Evolutionary conservation across 2,113 vertebrate genomes (phyloP), one percentile per base, ranked within the genome.

Genomic region (Tragelaphus imberbis): DNA sequence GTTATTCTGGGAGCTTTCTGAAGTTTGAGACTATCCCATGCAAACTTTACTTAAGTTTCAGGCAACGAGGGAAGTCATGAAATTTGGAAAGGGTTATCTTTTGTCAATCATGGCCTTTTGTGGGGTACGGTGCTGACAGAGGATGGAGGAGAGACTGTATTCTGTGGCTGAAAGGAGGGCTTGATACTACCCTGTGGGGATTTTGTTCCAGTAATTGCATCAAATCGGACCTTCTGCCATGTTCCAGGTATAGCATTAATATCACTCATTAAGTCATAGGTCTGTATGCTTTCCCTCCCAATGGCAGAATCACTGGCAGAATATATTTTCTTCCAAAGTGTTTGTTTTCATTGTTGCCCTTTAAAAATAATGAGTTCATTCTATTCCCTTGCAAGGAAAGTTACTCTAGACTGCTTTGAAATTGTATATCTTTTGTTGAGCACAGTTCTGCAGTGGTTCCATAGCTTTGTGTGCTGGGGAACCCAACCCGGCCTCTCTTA

Each of bases 401-500:
- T 98, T 98, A 98, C 98, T 95, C 96, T 89, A 98, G 96, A 97
- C 97, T 65, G 98, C 98, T 99, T 97, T 98, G 99, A 99, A 99
- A 99, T 98, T 91, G 80, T 94, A 99, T 98, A 98, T 98, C 98
- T 99, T 98, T 99, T 99, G 98, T 98, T 94, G 96, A 97, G 98
- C 97, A 61, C 91, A 84, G 98, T 98, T 98, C 98, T 98, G 95
- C 97, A 96, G 96, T 91, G 97, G 63, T 98, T 96, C 98, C 98
- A 95, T 97, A 98, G 98, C 99, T 99, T 98, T 99, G 97, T 98
- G 96, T 90, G 93, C 97, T 86, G 95, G 94, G 98, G 98, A 99
- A 99, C 98, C 97, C 96, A 97, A 99, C 98, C 98, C 96, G 58
- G 95, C 88, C 75, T 98, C 88, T 88, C 98, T 98, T 84, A 88